Conservation (phyloP, 2,113 vertebrate species). For the Phalacrocorax brasilianus region DNA sequence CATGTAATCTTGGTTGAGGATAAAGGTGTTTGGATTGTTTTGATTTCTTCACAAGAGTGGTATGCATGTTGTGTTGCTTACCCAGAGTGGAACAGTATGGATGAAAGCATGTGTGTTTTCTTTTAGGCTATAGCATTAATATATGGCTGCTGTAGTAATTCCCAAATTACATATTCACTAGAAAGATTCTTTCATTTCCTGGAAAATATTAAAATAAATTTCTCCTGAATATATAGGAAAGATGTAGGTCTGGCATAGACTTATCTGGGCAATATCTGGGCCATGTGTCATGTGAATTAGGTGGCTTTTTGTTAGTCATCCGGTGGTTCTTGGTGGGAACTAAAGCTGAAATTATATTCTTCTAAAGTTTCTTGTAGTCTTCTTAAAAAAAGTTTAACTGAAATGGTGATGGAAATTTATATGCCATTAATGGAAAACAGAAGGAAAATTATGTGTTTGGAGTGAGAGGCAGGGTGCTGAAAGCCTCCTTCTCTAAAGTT, state of each 20-base stretch:
- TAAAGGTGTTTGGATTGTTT: neutral
- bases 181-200: neutral
- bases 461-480: neutral
- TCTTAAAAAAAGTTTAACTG: neutral
- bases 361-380: neutral
- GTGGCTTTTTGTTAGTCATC: neutral
- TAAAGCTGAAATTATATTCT: neutral
- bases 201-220: neutral
- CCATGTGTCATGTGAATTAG: neutral
- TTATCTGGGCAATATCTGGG: neutral
- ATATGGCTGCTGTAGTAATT: neutral
- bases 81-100: neutral
- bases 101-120: neutral
- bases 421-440: conserved; percentile 28
- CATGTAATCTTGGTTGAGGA: neutral
- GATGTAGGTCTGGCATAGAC: neutral
- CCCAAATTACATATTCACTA: neutral
- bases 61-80: neutral
- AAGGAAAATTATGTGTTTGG: neutral
- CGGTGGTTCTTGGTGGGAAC: neutral
- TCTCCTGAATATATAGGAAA: neutral
- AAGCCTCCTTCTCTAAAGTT: neutral
- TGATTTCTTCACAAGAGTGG: neutral
- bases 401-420: neutral
- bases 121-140: neutral